Evolutionary conservation across 2,113 vertebrate genomes (phyloP).

Genomic region (Xiphorhynchus elegans): DNA sequence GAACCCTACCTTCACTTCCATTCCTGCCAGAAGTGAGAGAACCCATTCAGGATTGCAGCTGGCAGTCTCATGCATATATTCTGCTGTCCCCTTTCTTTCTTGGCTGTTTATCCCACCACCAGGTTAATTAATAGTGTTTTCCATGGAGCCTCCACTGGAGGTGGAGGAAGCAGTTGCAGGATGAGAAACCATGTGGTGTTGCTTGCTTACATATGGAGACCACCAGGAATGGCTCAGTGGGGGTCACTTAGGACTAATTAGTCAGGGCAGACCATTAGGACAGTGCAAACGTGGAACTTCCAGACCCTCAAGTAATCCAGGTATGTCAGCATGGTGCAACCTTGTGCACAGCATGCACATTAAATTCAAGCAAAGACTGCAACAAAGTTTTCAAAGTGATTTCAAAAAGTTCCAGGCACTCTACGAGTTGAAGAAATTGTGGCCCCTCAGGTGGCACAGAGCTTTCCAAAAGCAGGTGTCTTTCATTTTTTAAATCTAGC

Average conservation of each 20-base stretch:
- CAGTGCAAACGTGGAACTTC: neutral
- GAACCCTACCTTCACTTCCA: neutral
- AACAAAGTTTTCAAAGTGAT: neutral
- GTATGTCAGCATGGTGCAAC: fast-evolving
- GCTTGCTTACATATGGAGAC: neutral
- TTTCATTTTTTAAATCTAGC: neutral
- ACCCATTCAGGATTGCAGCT: neutral
- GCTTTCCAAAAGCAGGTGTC: neutral
- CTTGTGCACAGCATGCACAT: neutral
- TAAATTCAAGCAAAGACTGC: neutral
- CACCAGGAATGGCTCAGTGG: neutral
- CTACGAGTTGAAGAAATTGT: neutral
- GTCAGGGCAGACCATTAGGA: neutral
- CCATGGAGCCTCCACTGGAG: neutral
- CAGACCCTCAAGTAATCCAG: neutral
- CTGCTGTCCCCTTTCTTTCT: neutral
- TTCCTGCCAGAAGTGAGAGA: neutral
- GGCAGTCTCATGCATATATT: neutral
- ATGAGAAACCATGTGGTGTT: neutral
- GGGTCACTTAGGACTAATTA: neutral
- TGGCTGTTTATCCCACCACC: neutral
- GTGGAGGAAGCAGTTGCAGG: neutral
- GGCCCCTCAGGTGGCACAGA: neutral
- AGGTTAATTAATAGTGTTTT: neutral
- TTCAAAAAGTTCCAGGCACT: neutral